Percentiles rank a stretch among this genome's conserved stretches.
These are phyloP conservation scores for Bradysia coprophila DNA, from an alignment of 1,140 invertebrate species.

Conservation along the genomic window DNA sequence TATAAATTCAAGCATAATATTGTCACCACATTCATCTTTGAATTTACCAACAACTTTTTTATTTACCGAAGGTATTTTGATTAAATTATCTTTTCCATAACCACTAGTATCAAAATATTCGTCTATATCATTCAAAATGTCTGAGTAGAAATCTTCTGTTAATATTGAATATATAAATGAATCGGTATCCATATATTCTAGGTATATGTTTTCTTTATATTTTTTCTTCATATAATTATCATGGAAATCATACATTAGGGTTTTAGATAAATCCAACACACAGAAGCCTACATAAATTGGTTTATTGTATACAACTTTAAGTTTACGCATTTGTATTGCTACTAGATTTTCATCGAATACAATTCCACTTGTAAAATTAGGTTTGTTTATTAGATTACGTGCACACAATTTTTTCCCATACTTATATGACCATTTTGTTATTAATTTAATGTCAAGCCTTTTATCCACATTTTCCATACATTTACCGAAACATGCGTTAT, in stretches of 20 bases:
- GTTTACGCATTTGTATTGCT: conserved; percentile 18
- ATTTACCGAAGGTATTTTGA: conserved; percentile 2
- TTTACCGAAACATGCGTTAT: conserved; percentile 26
- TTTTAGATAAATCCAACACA: conserved; percentile 23
- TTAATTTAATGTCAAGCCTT: conserved; percentile 16
- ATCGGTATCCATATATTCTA: conserved; percentile 28
- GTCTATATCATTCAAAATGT: no score
- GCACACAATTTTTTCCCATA: no score
- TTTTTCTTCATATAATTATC: conserved; percentile 13
- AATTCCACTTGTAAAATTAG: conserved; percentile 18
- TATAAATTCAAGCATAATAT: conserved; percentile 7
- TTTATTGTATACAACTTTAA: conserved; percentile 20
- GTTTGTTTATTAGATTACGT: conserved; percentile 17
- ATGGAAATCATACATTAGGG: conserved; percentile 17
- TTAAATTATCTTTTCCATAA: conserved; percentile 1
- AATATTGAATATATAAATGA: conserved; percentile 22
- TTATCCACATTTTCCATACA: conserved; percentile 25
- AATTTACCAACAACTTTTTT: conserved; percentile 5
- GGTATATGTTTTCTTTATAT: conserved; percentile 8
- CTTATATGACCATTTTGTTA: conserved; percentile 9
- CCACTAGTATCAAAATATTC: no score
- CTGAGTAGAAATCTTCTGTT: conserved; percentile 21
- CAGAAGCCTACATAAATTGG: conserved; percentile 23
- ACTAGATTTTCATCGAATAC: conserved; percentile 18
- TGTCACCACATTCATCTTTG: conserved; percentile 7